Evolutionary conservation across 2,888 invertebrate species (phyloP), one percentile per base, ranked within the genome.

Genomic region (Hybos culiciformis): DNA sequence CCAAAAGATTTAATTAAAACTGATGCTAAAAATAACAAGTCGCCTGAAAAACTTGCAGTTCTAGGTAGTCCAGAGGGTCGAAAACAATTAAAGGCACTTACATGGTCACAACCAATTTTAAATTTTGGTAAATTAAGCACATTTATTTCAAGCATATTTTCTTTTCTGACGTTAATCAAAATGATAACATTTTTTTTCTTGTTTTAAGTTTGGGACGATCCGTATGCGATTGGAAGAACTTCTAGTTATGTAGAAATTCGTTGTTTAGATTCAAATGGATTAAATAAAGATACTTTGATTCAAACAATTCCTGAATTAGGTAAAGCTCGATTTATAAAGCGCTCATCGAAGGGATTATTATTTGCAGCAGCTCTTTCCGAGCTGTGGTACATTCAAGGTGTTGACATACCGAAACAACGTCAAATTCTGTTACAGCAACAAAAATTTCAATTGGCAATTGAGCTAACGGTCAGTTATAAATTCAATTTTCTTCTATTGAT

Each of bases 371-470:
- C 93, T 0, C 73, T 80, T 34, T 84, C 85, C 37, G 85, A 88
- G 59, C 78, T 96, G 34, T 94, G 91, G 90, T 82, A 84, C 53
- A 72, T 98, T 42, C 80, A 78, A 50, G 74, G 83, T 1, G 78
- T 84, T 6, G 85, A 91, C 50, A 74, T 90, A 48, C 75, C 80
- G 3, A 78, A 78, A 44, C 97, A 98, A 67, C 78, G 91, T 24
- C 75, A 83, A 55, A 79, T 80, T 52, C 70, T 98, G 39, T 68
- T 96, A 11, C 80, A 84, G 51, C 83, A 86, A 53, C 91, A 92
- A 60, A 87, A 93, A 59, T 98, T 93, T 67, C 87, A 94, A 62
- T 70, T 97, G 44, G 97, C 97, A 3, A 74, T 94, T 18, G 83
- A 86, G 61, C 68, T 96, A 50, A 88, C 88, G 43, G 93, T 92